Conservation (phyloP, 2,888 invertebrate genomes). For the Cryptocheilus praepositus region DNA sequence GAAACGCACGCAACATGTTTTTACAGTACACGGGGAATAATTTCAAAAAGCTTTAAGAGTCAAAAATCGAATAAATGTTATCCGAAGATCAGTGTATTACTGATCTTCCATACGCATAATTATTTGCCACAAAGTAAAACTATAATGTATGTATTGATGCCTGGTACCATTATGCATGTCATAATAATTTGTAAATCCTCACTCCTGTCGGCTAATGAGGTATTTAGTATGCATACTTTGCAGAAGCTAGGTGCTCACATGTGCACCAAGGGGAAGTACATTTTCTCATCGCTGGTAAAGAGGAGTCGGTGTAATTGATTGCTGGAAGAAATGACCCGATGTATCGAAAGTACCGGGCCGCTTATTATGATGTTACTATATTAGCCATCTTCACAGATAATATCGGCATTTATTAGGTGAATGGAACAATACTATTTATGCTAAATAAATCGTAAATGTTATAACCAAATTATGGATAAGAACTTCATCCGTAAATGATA, state of each 20-base stretch:
- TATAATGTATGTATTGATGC: no score
- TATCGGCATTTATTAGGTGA: not conserved
- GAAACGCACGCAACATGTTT: no score
- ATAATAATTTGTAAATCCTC: conserved; percentile 34
- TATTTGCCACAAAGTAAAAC: no score
- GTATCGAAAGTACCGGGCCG: conserved; percentile 5
- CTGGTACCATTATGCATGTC: conserved; percentile 12
- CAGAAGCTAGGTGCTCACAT: conserved; percentile 16
- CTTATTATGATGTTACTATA: conserved; percentile 11
- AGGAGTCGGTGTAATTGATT: conserved; percentile 30
- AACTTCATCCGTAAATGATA: no score
- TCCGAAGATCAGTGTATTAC: no score
- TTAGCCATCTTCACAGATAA: not conserved
- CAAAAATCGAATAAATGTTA: no score
- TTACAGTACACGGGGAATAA: no score
- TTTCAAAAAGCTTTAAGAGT: no score
- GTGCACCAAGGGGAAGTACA: conserved; percentile 21
- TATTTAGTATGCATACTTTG: conserved; percentile 39
- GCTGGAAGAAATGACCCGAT: conserved; percentile 30
- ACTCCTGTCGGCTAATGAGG: conserved; percentile 36
- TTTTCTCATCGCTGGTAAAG: conserved; percentile 5
- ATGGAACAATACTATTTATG: no score
- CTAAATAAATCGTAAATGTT: no score
- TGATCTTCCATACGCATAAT: no score
- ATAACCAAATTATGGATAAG: no score